A percentile compares a stretch with the other conserved stretches of the same genome.
Conservation (phyloP, 2,888 invertebrate genomes). For the Watsonalla binaria region DNA sequence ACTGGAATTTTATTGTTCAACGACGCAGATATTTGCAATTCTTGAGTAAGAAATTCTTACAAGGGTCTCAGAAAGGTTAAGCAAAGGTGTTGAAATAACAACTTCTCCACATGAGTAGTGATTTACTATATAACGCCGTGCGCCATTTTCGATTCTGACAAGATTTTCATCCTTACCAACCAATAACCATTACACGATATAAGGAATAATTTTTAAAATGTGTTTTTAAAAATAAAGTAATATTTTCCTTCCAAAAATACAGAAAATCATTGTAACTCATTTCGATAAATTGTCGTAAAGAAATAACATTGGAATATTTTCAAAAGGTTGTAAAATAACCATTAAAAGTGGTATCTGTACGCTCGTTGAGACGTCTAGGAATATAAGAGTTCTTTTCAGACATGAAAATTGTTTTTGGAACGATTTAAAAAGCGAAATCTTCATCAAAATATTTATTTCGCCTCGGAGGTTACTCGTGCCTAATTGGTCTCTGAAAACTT, state of each 20-base stretch:
- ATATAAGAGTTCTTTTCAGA: slow-evolving; percentile 11
- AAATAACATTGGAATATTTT: slow-evolving; percentile 6
- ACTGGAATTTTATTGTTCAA: not conserved
- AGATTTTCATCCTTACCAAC: too few relatives aligned
- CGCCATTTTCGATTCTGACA: too few relatives aligned
- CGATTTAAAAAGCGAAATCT: slow-evolving; percentile 21
- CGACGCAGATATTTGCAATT: not conserved
- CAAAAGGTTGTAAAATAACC: slow-evolving; percentile 2
- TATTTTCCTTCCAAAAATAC: too few relatives aligned
- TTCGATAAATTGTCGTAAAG: not conserved
- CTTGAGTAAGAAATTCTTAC: not conserved
- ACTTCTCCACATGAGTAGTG: too few relatives aligned
- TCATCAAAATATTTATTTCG: slow-evolving; percentile 37
- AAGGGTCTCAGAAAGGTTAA: too few relatives aligned
- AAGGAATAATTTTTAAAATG: too few relatives aligned
- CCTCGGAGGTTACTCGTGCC: slow-evolving; percentile 27
- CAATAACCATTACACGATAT: too few relatives aligned
- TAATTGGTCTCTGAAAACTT: slow-evolving; percentile 42
- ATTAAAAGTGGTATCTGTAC: slow-evolving; percentile 1
- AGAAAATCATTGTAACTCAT: too few relatives aligned
- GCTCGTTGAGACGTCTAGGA: slow-evolving; percentile 4
- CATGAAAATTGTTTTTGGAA: slow-evolving; percentile 20
- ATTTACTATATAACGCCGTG: too few relatives aligned
- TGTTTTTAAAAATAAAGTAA: too few relatives aligned
- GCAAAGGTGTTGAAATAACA: too few relatives aligned